Conservation (phyloP, 2,888 invertebrate genomes). For the Harmothoe impar region DNA sequence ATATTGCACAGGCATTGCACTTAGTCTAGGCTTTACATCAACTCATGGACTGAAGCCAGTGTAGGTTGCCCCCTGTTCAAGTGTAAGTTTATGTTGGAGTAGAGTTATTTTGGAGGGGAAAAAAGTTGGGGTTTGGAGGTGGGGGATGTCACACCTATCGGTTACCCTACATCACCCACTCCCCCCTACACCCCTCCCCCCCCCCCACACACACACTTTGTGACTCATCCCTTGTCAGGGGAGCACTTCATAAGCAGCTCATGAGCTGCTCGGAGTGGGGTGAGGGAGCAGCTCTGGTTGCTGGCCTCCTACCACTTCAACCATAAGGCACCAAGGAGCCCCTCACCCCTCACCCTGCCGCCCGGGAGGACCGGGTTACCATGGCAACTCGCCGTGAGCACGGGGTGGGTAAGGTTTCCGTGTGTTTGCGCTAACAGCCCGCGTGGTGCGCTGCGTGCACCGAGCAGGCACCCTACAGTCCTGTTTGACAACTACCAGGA, state of each 20-base stretch:
- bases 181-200: too few species aligned
- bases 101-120: too few species aligned
- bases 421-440: constrained; percentile 59
- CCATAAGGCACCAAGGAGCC: constrained; percentile 57
- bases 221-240: not conserved
- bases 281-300: not conserved
- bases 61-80: too few species aligned
- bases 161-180: not conserved
- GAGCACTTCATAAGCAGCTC: too few species aligned
- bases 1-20: too few species aligned
- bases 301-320: not conserved
- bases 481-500: not conserved
- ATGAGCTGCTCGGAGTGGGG: not conserved
- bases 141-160: not conserved
- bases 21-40: too few species aligned
- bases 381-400: constrained; percentile 51
- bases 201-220: not conserved
- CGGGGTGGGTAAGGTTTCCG: constrained; percentile 15
- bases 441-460: constrained; percentile 46
- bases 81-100: too few species aligned
- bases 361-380: constrained; percentile 59
- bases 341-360: constrained; percentile 52
- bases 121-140: not conserved
- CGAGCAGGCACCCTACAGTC: not conserved
- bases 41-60: too few species aligned